Percentiles rank a stretch among this genome's conserved stretches.
Evolutionary conservation across 2,797 vertebrate species (phyloP).

Genomic region (Antrozous pallidus): DNA sequence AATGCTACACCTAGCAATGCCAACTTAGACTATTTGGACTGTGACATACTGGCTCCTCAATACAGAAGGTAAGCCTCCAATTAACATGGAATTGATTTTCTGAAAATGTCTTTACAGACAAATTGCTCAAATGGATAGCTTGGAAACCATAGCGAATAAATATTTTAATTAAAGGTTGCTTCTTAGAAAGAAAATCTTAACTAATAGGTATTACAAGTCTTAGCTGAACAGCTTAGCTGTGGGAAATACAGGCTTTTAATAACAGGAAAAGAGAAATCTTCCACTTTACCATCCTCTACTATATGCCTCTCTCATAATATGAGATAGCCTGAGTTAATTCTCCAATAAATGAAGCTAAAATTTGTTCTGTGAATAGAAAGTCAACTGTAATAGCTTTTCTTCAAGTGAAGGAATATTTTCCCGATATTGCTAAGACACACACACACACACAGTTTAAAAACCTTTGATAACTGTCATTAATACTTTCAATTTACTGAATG

Average conservation of each 20-base stretch:
- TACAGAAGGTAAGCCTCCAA: conserved; percentile 15
- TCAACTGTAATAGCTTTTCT: no score
- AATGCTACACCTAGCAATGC: not conserved
- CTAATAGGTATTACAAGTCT: conserved; percentile 38
- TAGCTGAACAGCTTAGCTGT: conserved; percentile 29
- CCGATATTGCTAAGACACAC: not conserved
- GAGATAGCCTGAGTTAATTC: conserved; percentile 5
- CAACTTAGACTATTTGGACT: not conserved
- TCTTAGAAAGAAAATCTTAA: conserved; percentile 56
- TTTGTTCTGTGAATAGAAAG: conserved; percentile 21
- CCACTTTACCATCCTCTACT: not conserved
- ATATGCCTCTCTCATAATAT: not conserved
- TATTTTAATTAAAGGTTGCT: conserved; percentile 64
- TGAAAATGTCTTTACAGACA: conserved; percentile 62
- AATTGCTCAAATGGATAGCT: conserved; percentile 19
- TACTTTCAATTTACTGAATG: conserved; percentile 20
- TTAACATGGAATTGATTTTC: conserved; percentile 49
- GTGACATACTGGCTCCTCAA: not conserved
- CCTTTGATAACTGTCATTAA: conserved; percentile 37
- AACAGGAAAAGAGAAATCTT: conserved; percentile 6
- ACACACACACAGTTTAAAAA: not conserved
- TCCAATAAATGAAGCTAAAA: conserved; percentile 14
- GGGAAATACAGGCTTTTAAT: conserved; percentile 23
- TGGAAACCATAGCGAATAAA: conserved; percentile 61
- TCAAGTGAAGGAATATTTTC: no score